A percentile compares a stretch with the other conserved stretches of the same genome.
phyloP scores from a whole-genome alignment of 2,797 vertebrate genomes.

The Muraenolepis orangiensis region DNA sequence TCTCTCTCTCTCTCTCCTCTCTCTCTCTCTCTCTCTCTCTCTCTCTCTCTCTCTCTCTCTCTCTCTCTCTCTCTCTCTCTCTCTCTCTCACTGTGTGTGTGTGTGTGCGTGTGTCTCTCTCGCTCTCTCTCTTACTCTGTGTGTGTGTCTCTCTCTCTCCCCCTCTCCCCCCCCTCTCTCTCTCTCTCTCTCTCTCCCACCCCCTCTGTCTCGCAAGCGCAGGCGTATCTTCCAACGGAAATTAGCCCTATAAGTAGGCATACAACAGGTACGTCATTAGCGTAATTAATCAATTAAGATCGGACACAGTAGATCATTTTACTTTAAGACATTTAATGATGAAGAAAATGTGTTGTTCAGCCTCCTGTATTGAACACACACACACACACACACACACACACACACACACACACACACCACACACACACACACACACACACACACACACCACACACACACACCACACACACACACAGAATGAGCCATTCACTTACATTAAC shows the following conservation, averaged over 20 bases:
- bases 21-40: not conserved
- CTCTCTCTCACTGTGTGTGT: not conserved
- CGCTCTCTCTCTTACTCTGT: conserved; percentile 12
- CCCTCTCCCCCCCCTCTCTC: not conserved
- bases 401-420: not conserved
- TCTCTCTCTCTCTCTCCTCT: not conserved
- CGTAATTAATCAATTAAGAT: not conserved
- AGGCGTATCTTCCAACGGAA: not conserved
- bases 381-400: not conserved
- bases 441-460: too few species aligned
- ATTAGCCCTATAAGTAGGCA: not conserved
- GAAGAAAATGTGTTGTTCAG: too few species aligned
- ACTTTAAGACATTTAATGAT: not conserved
- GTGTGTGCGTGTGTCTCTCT: not conserved
- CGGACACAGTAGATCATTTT: too few species aligned
- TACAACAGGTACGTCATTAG: not conserved
- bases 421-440: too few species aligned
- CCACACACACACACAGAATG: too few species aligned
- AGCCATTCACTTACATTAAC: too few species aligned
- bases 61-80: not conserved
- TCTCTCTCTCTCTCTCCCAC: conserved; percentile 4
- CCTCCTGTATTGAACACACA: not conserved
- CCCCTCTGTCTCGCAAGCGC: not conserved
- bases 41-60: not conserved
- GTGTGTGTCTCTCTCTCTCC: not conserved